A percentile compares a stretch with the other conserved stretches of the same genome.
phyloP scores from a whole-genome alignment of 35 echinoderm and acorn worm genomes.

The Ptychodera flava region DNA sequence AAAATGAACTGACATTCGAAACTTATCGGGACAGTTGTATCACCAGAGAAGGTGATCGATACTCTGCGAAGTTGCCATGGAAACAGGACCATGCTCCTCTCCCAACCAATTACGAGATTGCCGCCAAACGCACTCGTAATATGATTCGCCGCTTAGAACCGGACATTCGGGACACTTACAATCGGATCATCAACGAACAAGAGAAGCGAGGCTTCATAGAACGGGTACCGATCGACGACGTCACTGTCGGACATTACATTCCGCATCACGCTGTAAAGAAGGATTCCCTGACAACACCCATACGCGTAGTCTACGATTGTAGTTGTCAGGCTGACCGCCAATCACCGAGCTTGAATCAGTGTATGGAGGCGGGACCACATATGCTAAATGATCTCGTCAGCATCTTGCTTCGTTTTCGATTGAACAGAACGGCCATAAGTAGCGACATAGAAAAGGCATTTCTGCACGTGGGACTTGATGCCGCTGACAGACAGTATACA shows the following conservation, averaged over 20 bases:
- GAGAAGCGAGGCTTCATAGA: not conserved
- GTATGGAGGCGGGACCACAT: slow-evolving; percentile 4
- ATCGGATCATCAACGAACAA: not conserved
- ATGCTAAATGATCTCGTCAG: slow-evolving; percentile 1
- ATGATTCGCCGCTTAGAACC: not conserved
- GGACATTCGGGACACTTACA: not conserved
- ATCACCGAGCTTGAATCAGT: not conserved
- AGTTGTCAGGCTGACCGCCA: not conserved
- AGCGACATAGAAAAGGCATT: slow-evolving; percentile 15
- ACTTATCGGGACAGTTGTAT: too few relatives aligned
- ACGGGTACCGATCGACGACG: not conserved
- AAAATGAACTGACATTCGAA: too few relatives aligned
- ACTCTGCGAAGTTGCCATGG: too few relatives aligned
- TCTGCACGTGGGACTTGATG: slow-evolving; percentile 6
- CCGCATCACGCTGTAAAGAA: not conserved
- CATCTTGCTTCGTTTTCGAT: slow-evolving; percentile 2
- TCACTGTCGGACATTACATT: not conserved
- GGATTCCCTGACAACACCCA: slow-evolving; percentile 12
- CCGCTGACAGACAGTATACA: slow-evolving; percentile 6
- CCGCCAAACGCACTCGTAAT: not conserved
- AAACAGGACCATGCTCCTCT: too few relatives aligned
- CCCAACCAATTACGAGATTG: not conserved
- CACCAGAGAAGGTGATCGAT: too few relatives aligned
- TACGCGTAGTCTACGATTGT: slow-evolving; percentile 4
- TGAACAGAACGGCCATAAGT: not conserved